A percentile compares a stretch with the other conserved stretches of the same genome.
Evolutionary conservation across 2,888 invertebrate species (phyloP).

Genomic region (Petrolisthes manimaculis): DNA sequence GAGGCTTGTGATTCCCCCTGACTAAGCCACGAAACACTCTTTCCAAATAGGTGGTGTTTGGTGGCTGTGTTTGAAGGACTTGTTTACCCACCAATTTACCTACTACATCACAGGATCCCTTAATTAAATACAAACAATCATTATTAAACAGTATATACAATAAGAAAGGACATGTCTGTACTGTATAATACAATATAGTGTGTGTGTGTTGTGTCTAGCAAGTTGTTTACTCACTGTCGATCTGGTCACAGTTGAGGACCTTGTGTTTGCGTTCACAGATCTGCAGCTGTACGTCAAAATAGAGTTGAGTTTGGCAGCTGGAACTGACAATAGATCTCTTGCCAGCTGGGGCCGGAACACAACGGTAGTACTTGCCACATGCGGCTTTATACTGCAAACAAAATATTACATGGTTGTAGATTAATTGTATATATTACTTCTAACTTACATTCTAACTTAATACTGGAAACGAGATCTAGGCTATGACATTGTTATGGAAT

Average conservation of each 20-base stretch:
- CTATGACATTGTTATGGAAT: too few relatives aligned
- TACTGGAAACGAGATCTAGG: too few relatives aligned
- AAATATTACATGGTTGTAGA: not conserved
- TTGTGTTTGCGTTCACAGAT: slow-evolving; percentile 56
- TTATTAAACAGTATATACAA: too few relatives aligned
- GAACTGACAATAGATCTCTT: slow-evolving; percentile 46
- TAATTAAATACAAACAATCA: too few relatives aligned
- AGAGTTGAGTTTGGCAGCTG: slow-evolving; percentile 53
- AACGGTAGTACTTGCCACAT: slow-evolving; percentile 57
- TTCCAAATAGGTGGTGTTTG: too few relatives aligned
- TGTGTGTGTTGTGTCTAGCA: not conserved
- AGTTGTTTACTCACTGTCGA: slow-evolving; percentile 51
- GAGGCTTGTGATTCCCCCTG: too few relatives aligned
- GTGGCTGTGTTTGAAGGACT: too few relatives aligned
- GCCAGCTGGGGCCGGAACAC: slow-evolving; percentile 49
- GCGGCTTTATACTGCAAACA: slow-evolving; percentile 32
- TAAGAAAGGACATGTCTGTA: not conserved
- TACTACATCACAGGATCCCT: too few relatives aligned
- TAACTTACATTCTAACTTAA: too few relatives aligned
- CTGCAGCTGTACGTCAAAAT: slow-evolving; percentile 61
- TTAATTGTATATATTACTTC: too few relatives aligned
- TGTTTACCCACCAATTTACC: too few relatives aligned
- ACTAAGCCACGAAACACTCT: too few relatives aligned
- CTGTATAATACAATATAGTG: not conserved
- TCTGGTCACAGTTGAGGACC: slow-evolving; percentile 56